Conservation (phyloP, 2,888 invertebrate species). For the Bugula neritina region DNA sequence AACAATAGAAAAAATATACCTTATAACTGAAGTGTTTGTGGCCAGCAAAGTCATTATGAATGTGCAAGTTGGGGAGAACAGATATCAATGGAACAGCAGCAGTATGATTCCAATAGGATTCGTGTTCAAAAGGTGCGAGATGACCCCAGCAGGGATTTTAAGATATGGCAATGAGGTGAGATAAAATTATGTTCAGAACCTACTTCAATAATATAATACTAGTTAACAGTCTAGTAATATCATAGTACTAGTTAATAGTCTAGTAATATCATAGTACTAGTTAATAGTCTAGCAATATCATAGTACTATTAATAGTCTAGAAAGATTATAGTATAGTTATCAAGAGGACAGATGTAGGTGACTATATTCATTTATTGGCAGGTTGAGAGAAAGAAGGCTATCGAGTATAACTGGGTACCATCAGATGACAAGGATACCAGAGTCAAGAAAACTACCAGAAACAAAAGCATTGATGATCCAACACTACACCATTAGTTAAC, state of each 20-base stretch:
- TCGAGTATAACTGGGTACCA: slow-evolving; percentile 13
- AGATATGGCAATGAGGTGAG: slow-evolving; percentile 7
- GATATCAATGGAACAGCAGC: slow-evolving; percentile 16
- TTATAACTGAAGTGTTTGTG: slow-evolving; percentile 13
- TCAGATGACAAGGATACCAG: not conserved
- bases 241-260: too few species aligned
- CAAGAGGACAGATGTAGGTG: too few species aligned
- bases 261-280: too few species aligned
- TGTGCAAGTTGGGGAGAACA: slow-evolving; percentile 1
- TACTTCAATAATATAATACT: too few species aligned
- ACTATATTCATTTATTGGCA: too few species aligned
- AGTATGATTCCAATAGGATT: slow-evolving; percentile 3
- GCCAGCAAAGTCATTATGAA: slow-evolving; percentile 8
- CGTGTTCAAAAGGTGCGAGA: slow-evolving; percentile 7
- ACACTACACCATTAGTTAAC: too few species aligned
- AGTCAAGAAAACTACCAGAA: not conserved
- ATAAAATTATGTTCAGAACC: too few species aligned
- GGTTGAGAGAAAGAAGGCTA: slow-evolving; percentile 15
- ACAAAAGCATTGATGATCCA: not conserved
- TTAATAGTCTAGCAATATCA: too few species aligned
- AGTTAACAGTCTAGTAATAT: too few species aligned
- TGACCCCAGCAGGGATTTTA: not conserved
- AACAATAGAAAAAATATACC: not conserved
- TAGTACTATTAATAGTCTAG: too few species aligned
- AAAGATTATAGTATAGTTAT: too few species aligned